Evolutionary conservation across 2,113 vertebrate genomes (phyloP).

Genomic region (Blennius ocellaris): DNA sequence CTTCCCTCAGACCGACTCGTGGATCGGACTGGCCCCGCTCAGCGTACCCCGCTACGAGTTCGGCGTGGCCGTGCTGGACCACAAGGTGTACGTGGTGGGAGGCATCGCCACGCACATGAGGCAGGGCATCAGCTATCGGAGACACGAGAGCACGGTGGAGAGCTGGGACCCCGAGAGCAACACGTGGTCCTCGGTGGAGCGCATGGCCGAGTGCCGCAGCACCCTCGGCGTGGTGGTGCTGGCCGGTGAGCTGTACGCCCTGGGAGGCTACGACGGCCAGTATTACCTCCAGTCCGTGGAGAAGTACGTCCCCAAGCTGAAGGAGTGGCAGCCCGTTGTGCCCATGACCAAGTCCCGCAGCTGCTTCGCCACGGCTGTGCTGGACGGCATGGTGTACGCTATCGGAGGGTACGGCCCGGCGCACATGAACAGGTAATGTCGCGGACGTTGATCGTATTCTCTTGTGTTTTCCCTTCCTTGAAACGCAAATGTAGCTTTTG

Average conservation of each 20-base stretch:
- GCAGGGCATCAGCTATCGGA: conserved; percentile 92
- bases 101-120: conserved; percentile 95
- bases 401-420: conserved; percentile 97
- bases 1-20: conserved; percentile 97
- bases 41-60: conserved; percentile 95
- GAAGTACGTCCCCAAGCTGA: conserved; percentile 94
- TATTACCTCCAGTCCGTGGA: conserved; percentile 96
- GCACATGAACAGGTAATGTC: conserved; percentile 96
- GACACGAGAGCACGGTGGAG: conserved; percentile 95
- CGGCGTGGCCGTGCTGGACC: conserved; percentile 93
- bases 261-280: conserved; percentile 96
- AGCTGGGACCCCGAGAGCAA: conserved; percentile 98
- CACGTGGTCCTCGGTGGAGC: conserved; percentile 91
- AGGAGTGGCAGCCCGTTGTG: conserved; percentile 94
- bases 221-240: conserved; percentile 93
- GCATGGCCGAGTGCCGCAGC: conserved; percentile 94
- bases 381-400: conserved; percentile 97
- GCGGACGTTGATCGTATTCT: not conserved
- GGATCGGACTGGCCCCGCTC: conserved; percentile 96
- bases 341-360: conserved; percentile 96
- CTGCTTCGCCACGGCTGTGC: conserved; percentile 93
- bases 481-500: not conserved
- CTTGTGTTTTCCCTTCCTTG: not conserved
- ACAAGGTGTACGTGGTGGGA: conserved; percentile 95
- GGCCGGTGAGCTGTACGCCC: conserved; percentile 93